Evolutionary conservation across 2,113 vertebrate species (phyloP).

Genomic region (Syrmaticus mikado): DNA sequence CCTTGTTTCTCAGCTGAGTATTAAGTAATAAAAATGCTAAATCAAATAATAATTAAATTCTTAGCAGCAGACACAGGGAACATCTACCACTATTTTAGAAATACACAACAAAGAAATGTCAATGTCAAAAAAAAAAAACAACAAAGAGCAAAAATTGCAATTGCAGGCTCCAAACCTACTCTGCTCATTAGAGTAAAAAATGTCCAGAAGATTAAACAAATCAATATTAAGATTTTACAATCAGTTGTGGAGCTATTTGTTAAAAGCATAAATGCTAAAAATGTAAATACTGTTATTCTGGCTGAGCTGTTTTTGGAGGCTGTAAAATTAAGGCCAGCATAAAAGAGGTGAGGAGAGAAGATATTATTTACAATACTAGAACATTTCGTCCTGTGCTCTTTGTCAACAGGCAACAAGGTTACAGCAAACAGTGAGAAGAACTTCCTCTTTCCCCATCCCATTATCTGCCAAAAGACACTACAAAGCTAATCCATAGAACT

Average conservation of each 20-base stretch:
- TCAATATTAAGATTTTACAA: neutral
- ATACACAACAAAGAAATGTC: neutral
- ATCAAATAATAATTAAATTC: neutral
- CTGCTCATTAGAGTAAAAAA: neutral
- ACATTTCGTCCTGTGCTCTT: neutral
- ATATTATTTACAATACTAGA: neutral
- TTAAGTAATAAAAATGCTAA: neutral
- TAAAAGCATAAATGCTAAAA: neutral
- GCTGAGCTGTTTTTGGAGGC: neutral
- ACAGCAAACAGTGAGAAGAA: neutral
- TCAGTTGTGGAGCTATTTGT: neutral
- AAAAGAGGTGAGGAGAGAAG: neutral
- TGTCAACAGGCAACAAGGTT: neutral
- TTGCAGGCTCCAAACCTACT: neutral
- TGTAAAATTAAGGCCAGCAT: neutral
- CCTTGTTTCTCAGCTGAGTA: neutral
- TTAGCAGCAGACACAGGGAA: neutral
- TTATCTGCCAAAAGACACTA: neutral
- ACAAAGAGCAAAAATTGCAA: neutral
- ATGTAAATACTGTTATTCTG: neutral
- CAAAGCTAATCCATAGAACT: neutral
- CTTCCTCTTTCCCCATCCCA: neutral
- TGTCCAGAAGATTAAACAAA: neutral
- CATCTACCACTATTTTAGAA: neutral
- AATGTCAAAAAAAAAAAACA: neutral